Evolutionary conservation across 2,888 invertebrate species (phyloP).

Genomic region (Nysson spinosus): DNA sequence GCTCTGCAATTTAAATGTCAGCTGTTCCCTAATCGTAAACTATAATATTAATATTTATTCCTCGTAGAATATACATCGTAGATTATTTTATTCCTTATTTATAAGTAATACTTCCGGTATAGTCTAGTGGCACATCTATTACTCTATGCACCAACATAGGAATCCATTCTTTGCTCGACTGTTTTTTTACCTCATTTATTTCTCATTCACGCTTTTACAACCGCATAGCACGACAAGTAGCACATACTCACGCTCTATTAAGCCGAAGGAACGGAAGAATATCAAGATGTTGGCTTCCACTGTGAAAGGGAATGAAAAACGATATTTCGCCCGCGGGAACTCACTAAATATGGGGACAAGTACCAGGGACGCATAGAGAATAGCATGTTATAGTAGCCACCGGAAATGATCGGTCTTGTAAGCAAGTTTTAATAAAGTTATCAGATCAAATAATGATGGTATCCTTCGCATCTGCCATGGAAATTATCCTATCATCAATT

Average conservation of each 20-base stretch:
- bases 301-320: background rate
- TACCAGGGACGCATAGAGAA: background rate
- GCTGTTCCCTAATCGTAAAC: too few relatives aligned
- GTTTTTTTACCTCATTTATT: slow-evolving; percentile 33
- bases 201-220: slow-evolving; percentile 15
- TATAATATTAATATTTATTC: too few relatives aligned
- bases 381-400: background rate
- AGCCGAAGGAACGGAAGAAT: slow-evolving; percentile 24
- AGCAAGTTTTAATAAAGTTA: background rate
- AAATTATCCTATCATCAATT: too few relatives aligned
- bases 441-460: too few relatives aligned
- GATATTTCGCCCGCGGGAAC: background rate
- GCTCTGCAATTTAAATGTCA: too few relatives aligned
- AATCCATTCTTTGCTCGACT: slow-evolving; percentile 13
- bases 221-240: slow-evolving; percentile 19
- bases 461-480: too few relatives aligned
- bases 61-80: too few relatives aligned
- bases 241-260: slow-evolving; percentile 39
- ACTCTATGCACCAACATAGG: background rate
- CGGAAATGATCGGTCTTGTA: background rate
- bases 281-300: slow-evolving; percentile 19
- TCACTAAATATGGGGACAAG: background rate
- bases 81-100: too few relatives aligned
- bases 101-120: too few relatives aligned
- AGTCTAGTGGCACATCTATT: too few relatives aligned